Evolutionary conservation across 2,888 invertebrate genomes (phyloP).

Genomic region (Synanthedon andrenaeformis): DNA sequence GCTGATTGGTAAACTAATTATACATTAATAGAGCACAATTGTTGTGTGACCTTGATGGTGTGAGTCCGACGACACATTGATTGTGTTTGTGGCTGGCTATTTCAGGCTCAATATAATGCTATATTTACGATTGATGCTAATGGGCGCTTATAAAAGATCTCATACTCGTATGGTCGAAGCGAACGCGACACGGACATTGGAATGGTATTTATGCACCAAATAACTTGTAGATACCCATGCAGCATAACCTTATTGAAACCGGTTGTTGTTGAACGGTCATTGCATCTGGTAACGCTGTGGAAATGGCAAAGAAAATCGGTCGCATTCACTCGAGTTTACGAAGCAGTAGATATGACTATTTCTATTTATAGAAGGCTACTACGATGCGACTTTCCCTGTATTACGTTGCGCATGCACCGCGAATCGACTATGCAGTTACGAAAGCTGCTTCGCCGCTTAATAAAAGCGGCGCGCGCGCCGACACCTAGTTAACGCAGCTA

Average conservation of each 20-base stretch:
- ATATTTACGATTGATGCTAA: not conserved
- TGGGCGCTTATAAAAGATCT: slow-evolving; percentile 4
- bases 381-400: slow-evolving; percentile 55
- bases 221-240: not conserved
- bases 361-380: slow-evolving; percentile 38
- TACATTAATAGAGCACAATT: slow-evolving; percentile 27
- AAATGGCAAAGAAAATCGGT: not conserved
- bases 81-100: slow-evolving; percentile 27
- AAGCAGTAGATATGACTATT: too few relatives aligned
- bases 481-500: slow-evolving; percentile 13
- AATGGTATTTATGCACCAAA: not conserved
- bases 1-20: too few relatives aligned
- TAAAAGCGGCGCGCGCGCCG: slow-evolving; percentile 29
- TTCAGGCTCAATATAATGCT: slow-evolving; percentile 16
- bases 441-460: slow-evolving; percentile 53
- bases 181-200: slow-evolving; percentile 3
- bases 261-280: not conserved
- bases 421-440: slow-evolving; percentile 51
- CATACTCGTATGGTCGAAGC: not conserved
- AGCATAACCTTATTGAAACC: not conserved
- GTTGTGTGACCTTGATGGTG: slow-evolving; percentile 34
- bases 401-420: slow-evolving; percentile 22
- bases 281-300: not conserved
- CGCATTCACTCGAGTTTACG: too few relatives aligned
- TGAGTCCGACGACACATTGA: slow-evolving; percentile 25